Evolutionary conservation across 2,797 vertebrate species (phyloP).

Genomic region (Threskiornis aethiopicus): DNA sequence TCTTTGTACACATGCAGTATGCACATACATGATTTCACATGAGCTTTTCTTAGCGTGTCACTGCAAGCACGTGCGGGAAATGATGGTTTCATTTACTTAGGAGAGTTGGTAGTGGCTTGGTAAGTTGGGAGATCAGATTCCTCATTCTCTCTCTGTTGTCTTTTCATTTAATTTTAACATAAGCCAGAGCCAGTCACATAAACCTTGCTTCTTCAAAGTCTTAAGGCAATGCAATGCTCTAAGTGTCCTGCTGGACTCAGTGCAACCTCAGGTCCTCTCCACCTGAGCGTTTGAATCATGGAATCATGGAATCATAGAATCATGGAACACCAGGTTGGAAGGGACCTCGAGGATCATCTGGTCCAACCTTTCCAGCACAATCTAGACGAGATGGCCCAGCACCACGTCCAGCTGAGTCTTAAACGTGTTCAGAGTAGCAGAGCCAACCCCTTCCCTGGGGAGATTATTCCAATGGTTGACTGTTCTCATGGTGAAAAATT

Average conservation of each 20-base stretch:
- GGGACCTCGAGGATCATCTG: too few species aligned
- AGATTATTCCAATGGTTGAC: too few species aligned
- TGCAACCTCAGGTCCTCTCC: neutral
- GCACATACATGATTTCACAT: neutral
- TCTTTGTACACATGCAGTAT: neutral
- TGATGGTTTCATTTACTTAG: neutral
- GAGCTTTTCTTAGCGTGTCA: neutral
- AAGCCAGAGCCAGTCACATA: neutral
- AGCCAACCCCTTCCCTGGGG: too few species aligned
- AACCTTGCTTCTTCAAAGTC: neutral
- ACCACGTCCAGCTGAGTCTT: too few species aligned
- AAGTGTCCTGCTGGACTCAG: fast-evolving
- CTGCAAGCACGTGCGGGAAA: neutral
- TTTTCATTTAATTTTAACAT: neutral
- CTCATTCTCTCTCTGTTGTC: neutral
- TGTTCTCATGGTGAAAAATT: too few species aligned
- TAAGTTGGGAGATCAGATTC: neutral
- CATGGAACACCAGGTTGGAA: too few species aligned
- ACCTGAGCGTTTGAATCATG: neutral
- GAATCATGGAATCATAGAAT: too few species aligned
- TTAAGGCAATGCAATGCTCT: too few species aligned
- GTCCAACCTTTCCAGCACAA: too few species aligned
- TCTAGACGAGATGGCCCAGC: too few species aligned
- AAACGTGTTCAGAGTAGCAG: too few species aligned
- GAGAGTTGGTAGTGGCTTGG: neutral